Base-by-base conservation (phyloP, 1,140 invertebrate species). In the Drosophila sp. region DNA sequence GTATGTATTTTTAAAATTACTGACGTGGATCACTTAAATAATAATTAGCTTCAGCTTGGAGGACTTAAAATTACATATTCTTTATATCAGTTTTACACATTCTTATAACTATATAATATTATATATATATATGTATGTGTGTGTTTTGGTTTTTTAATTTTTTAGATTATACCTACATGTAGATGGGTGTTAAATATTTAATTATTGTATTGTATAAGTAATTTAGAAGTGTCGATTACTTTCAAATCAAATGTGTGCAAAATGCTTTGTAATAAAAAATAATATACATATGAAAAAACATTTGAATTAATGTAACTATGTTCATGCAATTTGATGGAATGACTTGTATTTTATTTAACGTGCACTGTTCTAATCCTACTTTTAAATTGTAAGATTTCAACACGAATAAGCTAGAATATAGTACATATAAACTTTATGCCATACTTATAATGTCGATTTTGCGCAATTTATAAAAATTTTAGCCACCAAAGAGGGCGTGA, bases 151-250 rank as follows among this genome's bases (percentile, higher is more conserved):
- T 74, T 73, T 63, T 75, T 66, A 58, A 74, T 74, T 74, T 72
- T 64, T 73, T 73, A 73, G 69, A 72, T 73, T 73, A 73, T 70
- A 73, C 54, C 71, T 73, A 73, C 71, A 64, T 65, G 69, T 72
- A 72, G 44, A 50, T 50, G 44, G 23, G 44, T 50, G 44, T 50
- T 50, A 50, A 50, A 10, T 50, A 50, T 50, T 50, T 50, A 50
- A 50, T 50, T 50, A 50, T 50, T 50, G 44, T 50, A 50, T 50
- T 50, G 7, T 27, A 50, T 50, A 50, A 50, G 44, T 50, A 50
- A 50, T 50, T 50, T 50, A 27, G 3, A 50, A 50, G 44, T 50
- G 44, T 50, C 44, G 44, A 27, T 50, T 50, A 50, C 44, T 50
- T 50, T 50, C 8, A 50, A 50, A 50, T 50, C 7, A 50, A 50